Base-by-base conservation (phyloP, 2,113 vertebrate species). In the Cephalopterus ornatus region DNA sequence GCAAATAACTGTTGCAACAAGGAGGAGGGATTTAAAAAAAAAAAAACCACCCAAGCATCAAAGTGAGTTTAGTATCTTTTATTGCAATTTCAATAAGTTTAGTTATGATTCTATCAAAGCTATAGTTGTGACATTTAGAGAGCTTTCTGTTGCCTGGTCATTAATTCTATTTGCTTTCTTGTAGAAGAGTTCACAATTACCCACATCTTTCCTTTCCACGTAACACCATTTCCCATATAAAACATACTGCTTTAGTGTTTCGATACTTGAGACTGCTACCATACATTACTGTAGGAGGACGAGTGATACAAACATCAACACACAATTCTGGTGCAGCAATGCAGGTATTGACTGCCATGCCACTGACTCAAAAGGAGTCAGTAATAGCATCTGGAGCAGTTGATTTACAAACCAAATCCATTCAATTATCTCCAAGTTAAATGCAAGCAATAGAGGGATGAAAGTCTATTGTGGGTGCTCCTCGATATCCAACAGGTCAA, bases 211-310 rank as follows among this genome's bases (percentile, higher is more conserved):
- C 24, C 49, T 79, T 76, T 37, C 46, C 35, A 5, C 3, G 6
- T 65, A 46, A 37, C 53, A 21, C 30, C 3, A 0, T 58, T 81
- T 78, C 55, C 50, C 63, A 37, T 6, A 14, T 9, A 68, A 85
- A 42, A 42, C 30, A 8, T 1, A 11, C 20, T 52, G 47, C 42
- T 73, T 35, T 12, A 5, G 18, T 10, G 33, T 18, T 79, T 65
- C n/a, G 12, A 24, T 16, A 26, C 53, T 37, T 3, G 1, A 66
- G n/a, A 42, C 22, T 61, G 52, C 52, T 58, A 1, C 28, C 22
- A 26, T 12, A 32, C 52, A 4, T 72, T 53, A 13, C 15, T 0
- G 0, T 1, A 50, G 23, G 19, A 50, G 11, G 4, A 32, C 0
- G 0, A 67, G 56, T 37, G 19, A 19, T 1, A 42, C 14, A 22